Base-by-base conservation (phyloP, 2,888 invertebrate genomes). In the Nephrotoma appendiculata region DNA sequence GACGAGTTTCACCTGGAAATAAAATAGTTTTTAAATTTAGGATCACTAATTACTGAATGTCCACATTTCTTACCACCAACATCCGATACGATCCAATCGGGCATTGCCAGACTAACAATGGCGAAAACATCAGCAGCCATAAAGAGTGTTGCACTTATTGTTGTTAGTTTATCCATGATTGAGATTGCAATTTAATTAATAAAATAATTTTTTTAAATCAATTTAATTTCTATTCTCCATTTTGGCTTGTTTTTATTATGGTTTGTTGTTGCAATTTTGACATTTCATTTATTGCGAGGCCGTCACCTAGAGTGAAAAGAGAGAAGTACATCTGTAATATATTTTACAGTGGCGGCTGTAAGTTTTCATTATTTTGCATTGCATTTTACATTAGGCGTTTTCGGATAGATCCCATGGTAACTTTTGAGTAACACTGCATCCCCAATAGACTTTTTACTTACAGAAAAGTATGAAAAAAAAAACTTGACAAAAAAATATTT, bases 21-120 rank as follows among this genome's bases (percentile, higher is more conserved):
- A 71, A 71, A 19, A 57, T 52, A 48, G 1, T 41, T 57, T 9
- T 85, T 85, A 71, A 71, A 6, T 19, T 71, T n/a, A 3, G 0
- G 31, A 11, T 19, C 31, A 71, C 31, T 7, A 71, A 42, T 87
- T 89, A 19, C 31, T 5, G 6, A 31, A 4, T 7, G 9, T 19
- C 19, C 19, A 1, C 19, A 19, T n/a, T 5, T 19, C 71, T 90
- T 93, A 96, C 98, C 98, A 92, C 98, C 98, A 89, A 98, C 97
- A 92, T 98, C 97, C 1, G 98, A 97, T 86, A 98, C 96, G 89
- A 98, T 98, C 98, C 98, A 98, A 91, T 98, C 97, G 84, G 98
- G 98, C 95, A 98, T 96, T 44, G 97, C 96, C 89, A 98, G 93
- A 91, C 98, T 98, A 1, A 97, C 95, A 88, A 98, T 96, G 5